phyloP scores from a whole-genome alignment of 92 coral and sea anemone species.

The Zoanthus sansibaricus region DNA sequence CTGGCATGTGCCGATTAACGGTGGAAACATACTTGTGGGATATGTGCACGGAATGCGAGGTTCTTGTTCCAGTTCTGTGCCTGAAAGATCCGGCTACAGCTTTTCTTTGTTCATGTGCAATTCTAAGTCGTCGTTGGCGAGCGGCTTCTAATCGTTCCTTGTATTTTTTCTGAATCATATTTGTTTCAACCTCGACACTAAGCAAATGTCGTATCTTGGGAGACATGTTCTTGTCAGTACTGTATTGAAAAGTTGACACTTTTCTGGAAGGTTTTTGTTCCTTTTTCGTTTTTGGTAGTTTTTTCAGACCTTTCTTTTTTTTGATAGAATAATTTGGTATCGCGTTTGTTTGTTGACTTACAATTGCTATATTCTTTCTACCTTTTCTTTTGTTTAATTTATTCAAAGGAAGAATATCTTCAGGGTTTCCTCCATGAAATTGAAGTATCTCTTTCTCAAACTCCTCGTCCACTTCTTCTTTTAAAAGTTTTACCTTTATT shows the following conservation, averaged over 20 bases:
- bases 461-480: constrained; percentile 26
- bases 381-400: neutral
- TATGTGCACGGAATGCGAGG: neutral
- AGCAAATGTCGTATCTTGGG: constrained; percentile 14
- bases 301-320: constrained; percentile 6
- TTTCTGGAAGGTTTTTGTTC: neutral
- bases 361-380: neutral
- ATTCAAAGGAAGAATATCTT: neutral
- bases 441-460: constrained; percentile 25
- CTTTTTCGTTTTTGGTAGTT: neutral
- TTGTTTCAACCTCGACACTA: neutral
- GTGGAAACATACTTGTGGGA: neutral
- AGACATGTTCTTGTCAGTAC: neutral
- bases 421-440: constrained; percentile 26
- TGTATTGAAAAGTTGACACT: neutral
- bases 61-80: neutral
- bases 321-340: neutral
- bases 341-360: neutral
- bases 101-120: constrained; percentile 29
- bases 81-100: neutral
- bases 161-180: neutral
- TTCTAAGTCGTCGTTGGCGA: constrained; percentile 28
- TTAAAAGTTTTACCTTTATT: constrained; percentile 44
- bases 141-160: constrained; percentile 1
- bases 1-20: neutral